Evolutionary conservation across 2,113 vertebrate genomes (phyloP).

Genomic region (Lepus americanus): DNA sequence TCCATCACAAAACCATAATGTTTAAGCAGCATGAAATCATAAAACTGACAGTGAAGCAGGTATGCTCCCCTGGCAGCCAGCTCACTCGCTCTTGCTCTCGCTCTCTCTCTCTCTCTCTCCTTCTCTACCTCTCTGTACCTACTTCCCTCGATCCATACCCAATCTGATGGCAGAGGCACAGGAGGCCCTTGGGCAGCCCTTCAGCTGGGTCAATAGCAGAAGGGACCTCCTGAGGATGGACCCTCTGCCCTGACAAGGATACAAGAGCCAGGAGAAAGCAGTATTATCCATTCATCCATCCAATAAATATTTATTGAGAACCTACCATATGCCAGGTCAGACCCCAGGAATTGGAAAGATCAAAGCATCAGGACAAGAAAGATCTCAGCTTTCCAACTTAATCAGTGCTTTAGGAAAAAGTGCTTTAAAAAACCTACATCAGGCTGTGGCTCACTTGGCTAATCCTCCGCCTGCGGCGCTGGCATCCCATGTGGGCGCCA

Average conservation of each 20-base stretch:
- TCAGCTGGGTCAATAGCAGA: background rate
- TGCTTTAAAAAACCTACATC: background rate
- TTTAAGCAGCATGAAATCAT: constrained; percentile 86
- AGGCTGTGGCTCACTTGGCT: too few relatives aligned
- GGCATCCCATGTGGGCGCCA: too few relatives aligned
- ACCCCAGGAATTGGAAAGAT: background rate
- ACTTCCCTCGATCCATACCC: background rate
- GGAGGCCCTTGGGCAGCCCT: background rate
- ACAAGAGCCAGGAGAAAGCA: background rate
- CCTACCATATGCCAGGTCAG: background rate
- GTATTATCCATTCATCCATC: background rate
- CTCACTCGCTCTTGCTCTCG: background rate
- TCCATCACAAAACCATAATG: constrained; percentile 86
- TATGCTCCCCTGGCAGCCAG: background rate
- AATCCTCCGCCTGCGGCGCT: too few relatives aligned
- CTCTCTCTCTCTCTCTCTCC: background rate
- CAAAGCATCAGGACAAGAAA: background rate
- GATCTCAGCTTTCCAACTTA: background rate
- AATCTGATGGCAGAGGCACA: background rate
- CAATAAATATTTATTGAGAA: background rate
- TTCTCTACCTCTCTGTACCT: background rate
- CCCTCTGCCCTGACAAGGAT: background rate
- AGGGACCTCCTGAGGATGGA: background rate
- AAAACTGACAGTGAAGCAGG: constrained; percentile 86
- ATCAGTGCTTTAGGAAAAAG: background rate